phyloP scores from a whole-genome alignment of 2,797 vertebrate genomes.

The Pipistrellus kuhlii region DNA sequence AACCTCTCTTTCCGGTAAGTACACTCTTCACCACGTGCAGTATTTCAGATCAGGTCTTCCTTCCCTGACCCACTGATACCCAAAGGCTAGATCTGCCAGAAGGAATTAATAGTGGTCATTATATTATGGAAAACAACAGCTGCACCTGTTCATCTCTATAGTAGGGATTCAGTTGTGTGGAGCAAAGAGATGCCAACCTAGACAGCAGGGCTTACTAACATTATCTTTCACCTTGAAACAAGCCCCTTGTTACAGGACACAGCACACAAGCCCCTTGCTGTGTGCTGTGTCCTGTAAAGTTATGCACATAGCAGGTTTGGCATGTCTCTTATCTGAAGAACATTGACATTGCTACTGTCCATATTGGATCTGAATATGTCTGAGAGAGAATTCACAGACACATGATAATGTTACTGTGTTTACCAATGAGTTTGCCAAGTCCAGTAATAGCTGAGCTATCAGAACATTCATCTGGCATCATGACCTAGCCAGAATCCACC shows the following conservation, averaged over 20 bases:
- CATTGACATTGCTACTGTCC: neutral
- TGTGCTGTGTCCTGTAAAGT: neutral
- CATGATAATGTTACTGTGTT: neutral
- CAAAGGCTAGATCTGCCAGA: slow-evolving; percentile 36
- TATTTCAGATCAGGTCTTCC: neutral
- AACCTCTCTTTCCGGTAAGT: neutral
- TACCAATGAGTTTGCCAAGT: neutral
- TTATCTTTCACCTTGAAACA: slow-evolving; percentile 56
- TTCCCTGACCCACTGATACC: slow-evolving; percentile 46
- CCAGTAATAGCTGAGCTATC: neutral
- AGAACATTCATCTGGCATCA: neutral
- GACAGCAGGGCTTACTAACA: neutral
- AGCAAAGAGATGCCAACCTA: neutral
- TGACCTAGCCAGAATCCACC: neutral
- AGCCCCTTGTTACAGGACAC: no score
- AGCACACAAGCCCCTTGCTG: slow-evolving; percentile 33
- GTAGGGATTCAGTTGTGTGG: neutral
- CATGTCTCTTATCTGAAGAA: slow-evolving; percentile 35
- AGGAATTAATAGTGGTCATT: slow-evolving; percentile 61
- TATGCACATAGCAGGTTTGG: neutral
- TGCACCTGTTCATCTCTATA: neutral
- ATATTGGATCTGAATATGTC: neutral
- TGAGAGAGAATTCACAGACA: neutral
- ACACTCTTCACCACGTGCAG: neutral
- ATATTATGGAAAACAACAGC: slow-evolving; percentile 29